phyloP scores from a whole-genome alignment of 1,140 invertebrate genomes.

The Gryon sp. region DNA sequence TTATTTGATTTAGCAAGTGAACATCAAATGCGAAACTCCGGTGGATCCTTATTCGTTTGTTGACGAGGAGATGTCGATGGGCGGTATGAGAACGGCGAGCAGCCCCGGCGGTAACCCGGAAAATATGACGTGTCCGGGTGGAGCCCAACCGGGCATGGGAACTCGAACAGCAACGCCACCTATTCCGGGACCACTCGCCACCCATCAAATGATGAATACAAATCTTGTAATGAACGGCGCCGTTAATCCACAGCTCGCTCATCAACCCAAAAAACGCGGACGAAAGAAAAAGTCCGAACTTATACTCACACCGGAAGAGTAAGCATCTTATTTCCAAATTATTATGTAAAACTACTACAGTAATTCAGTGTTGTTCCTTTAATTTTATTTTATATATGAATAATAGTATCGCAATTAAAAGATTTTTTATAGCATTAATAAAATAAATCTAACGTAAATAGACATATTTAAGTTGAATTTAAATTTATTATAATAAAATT shows the following conservation, averaged over 20 bases:
- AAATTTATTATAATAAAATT: too few relatives aligned
- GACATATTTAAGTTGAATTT: too few relatives aligned
- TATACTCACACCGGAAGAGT: constrained; percentile 80
- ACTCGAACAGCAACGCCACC: constrained; percentile 74
- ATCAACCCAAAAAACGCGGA: constrained; percentile 88
- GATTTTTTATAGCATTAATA: too few relatives aligned
- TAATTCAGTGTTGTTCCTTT: too few relatives aligned
- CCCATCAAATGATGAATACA: constrained; percentile 70
- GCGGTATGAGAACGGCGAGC: constrained; percentile 74
- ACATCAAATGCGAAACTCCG: constrained; percentile 83
- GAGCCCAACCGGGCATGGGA: constrained; percentile 70
- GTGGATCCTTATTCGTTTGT: constrained; percentile 91
- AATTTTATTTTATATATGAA: too few relatives aligned
- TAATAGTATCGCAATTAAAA: too few relatives aligned
- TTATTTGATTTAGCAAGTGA: constrained; percentile 70
- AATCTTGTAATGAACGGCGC: constrained; percentile 77
- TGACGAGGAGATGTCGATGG: constrained; percentile 84
- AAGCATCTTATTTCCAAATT: constrained; percentile 44
- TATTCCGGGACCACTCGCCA: constrained; percentile 60
- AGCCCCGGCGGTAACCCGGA: constrained; percentile 74
- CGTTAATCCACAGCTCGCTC: constrained; percentile 81
- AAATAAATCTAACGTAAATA: too few relatives aligned
- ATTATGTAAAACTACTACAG: too few relatives aligned
- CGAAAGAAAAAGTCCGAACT: constrained; percentile 87
- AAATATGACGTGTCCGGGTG: constrained; percentile 71